These are phyloP conservation scores for Heliconius hewitsoni DNA, from an alignment of 1,140 invertebrate species.

Conservation along the genomic window DNA sequence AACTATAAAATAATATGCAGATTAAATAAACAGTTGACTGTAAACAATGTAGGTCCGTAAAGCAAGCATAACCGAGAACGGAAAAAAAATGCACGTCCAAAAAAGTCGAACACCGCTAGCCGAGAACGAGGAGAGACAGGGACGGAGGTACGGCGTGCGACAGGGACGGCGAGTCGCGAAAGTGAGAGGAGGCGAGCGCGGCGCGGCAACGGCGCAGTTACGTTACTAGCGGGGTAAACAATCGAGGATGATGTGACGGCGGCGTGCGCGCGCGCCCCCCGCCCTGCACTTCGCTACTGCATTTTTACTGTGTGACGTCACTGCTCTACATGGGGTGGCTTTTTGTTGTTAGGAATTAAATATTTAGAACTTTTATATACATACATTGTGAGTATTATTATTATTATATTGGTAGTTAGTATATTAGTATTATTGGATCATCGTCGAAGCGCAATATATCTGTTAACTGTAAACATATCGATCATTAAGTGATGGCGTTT, in stretches of 20 bases:
- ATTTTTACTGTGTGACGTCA: conserved; percentile 73
- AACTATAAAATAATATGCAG: conserved; percentile 36
- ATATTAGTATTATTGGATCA: not conserved
- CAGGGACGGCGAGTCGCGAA: conserved; percentile 62
- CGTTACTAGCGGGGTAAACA: conserved; percentile 75
- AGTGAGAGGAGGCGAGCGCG: conserved; percentile 75
- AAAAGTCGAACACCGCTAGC: conserved; percentile 78
- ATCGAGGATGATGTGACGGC: conserved; percentile 60
- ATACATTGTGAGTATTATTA: not conserved
- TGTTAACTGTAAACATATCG: not conserved
- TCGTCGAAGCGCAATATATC: not conserved
- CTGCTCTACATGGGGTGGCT: conserved; percentile 32
- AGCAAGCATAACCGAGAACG: conserved; percentile 65
- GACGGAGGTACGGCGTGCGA: conserved; percentile 49
- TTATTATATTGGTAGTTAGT: not conserved
- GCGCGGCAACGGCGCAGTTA: conserved; percentile 70
- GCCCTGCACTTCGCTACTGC: conserved; percentile 72
- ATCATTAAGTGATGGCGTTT: not conserved
- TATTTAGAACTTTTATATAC: not conserved
- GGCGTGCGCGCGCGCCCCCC: conserved; percentile 64
- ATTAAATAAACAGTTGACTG: conserved; percentile 51
- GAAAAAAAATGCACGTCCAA: conserved; percentile 75
- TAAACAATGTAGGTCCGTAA: conserved; percentile 68
- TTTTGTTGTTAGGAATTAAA: not conserved
- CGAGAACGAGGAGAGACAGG: conserved; percentile 47